Percentiles rank a stretch among this genome's conserved stretches.
phyloP scores from a whole-genome alignment of 2,797 vertebrate species.

The Pseudomugil tenellus region DNA sequence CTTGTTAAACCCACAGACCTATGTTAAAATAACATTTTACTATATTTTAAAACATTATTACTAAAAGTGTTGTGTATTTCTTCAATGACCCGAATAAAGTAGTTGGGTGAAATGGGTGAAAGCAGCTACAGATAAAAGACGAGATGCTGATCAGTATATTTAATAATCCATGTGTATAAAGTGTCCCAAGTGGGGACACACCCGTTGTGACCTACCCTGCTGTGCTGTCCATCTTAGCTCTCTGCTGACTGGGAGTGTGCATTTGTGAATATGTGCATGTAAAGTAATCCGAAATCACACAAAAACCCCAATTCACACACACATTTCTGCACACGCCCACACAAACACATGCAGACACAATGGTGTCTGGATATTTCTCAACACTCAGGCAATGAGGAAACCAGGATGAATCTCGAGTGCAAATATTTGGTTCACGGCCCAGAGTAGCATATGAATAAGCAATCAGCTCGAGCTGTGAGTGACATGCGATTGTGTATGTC shows the following conservation, averaged over 20 bases:
- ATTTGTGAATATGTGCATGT: conserved; percentile 33
- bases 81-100: conserved; percentile 1
- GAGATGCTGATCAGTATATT: neutral
- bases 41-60: neutral
- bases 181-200: conserved; percentile 30
- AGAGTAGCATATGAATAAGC: conserved; percentile 63
- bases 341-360: conserved; percentile 53
- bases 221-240: conserved; percentile 52
- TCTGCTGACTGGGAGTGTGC: conserved; percentile 55
- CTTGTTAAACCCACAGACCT: neutral
- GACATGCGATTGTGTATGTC: conserved; percentile 18
- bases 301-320: conserved; percentile 1
- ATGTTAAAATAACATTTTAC: neutral
- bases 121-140: neutral
- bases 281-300: conserved; percentile 39
- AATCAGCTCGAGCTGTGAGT: conserved; percentile 37
- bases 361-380: conserved; percentile 69
- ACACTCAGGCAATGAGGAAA: conserved; percentile 55
- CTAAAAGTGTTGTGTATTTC: neutral
- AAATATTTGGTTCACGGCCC: conserved; percentile 62
- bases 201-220: conserved; percentile 27
- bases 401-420: conserved; percentile 65
- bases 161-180: conserved; percentile 15
- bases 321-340: conserved; percentile 19
- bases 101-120: neutral